Base-by-base conservation (phyloP, 2,888 invertebrate species). In the Ormyrus nitidulus region DNA sequence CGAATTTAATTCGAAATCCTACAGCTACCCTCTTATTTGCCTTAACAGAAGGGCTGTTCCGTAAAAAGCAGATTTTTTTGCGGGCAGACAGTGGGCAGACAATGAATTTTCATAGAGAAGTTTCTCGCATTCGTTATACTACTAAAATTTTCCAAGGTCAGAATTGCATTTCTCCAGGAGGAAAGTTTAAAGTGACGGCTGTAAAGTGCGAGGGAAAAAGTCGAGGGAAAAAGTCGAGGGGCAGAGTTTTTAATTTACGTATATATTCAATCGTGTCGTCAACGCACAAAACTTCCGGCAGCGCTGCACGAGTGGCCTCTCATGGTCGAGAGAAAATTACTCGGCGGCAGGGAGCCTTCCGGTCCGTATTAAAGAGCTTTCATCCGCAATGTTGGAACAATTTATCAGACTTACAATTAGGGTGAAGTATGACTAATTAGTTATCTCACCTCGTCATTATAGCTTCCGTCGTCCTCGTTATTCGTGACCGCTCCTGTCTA, bases 371-470 rank as follows among this genome's bases (percentile, higher is more conserved):
- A 86, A 87, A 86, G 84, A 85, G 82, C 84, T 85, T 86, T 85
- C 84, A 86, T 84, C 84, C 84, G 84, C 85, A 85, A 86, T 85
- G 85, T 87, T 85, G 85, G 84, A 85, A 86, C 86, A 86, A 86
- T 87, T 87, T 86, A 86, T 87, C 86, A 86, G 85, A 84, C 86
- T 19, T 19, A 19, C 1, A 19, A 19, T 86, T 86, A 86, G 84
- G 84, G 84, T 86, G 85, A 86, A 86, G 86, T 86, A 86, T 87
- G 86, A 87, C 86, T 86, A 87, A 87, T 87, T 87, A 87, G 86
- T 87, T 85, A 85, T 85, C 85, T 86, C 84, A 85, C 85, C 85
- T 81, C 78, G 75, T 84, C 83, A 84, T 84, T 83, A 84, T 83
- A 84, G 71, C 75, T 56, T 69, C 75, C 80, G 76, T 19, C 78